phyloP scores from a whole-genome alignment of 2,888 invertebrate genomes.

The Plebejus anna region DNA sequence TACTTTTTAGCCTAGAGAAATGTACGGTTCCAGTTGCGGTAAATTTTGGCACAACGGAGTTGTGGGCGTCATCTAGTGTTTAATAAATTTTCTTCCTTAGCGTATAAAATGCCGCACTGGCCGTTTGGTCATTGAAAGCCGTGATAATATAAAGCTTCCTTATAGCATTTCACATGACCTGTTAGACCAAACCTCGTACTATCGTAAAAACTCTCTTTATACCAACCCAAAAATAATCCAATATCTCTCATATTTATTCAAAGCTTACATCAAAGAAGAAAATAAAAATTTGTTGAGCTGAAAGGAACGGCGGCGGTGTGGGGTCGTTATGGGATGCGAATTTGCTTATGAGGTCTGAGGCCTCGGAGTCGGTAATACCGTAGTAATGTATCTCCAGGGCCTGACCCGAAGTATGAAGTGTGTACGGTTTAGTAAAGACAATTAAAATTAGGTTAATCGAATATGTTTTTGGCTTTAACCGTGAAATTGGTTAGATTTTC shows the following conservation, averaged over 20 bases:
- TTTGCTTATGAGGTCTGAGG: slow-evolving; percentile 20
- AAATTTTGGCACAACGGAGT: too few relatives aligned
- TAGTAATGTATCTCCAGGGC: slow-evolving; percentile 16
- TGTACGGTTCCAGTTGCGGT: too few relatives aligned
- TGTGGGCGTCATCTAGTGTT: too few relatives aligned
- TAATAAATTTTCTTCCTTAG: too few relatives aligned
- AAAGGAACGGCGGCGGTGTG: not conserved
- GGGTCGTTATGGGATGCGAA: slow-evolving; percentile 10
- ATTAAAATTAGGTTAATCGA: not conserved
- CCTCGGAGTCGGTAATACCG: not conserved
- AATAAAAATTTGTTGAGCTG: slow-evolving; percentile 23
- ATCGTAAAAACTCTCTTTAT: slow-evolving; percentile 25
- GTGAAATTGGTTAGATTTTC: too few relatives aligned
- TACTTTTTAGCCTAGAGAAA: too few relatives aligned
- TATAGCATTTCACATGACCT: not conserved
- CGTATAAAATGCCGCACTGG: not conserved
- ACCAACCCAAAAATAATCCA: slow-evolving; percentile 15
- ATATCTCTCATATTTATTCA: slow-evolving; percentile 26
- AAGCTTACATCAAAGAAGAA: slow-evolving; percentile 23
- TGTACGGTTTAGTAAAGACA: not conserved
- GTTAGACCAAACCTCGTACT: not conserved
- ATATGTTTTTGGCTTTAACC: not conserved
- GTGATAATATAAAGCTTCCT: not conserved
- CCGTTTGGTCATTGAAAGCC: not conserved
- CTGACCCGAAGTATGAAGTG: slow-evolving; percentile 5